Percentiles rank a stretch among this genome's conserved stretches.
Conservation (phyloP, 1,140 invertebrate genomes). For the Drosophila azteca region DNA sequence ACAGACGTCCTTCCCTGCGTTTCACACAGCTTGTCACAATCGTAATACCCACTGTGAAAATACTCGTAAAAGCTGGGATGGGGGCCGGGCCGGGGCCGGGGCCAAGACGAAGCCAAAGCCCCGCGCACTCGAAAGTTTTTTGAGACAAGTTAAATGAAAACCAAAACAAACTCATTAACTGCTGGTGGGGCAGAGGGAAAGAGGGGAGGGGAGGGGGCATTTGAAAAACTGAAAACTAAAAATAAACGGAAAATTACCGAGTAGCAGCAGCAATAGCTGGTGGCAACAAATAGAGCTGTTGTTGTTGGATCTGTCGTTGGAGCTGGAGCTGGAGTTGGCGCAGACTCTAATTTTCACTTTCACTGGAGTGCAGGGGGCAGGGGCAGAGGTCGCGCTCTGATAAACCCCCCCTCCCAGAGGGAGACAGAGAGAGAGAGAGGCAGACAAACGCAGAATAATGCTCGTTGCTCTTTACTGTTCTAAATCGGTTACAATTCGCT, state of each 20-base stretch:
- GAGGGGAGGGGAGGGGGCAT: constrained; percentile 4
- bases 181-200: constrained; percentile 4
- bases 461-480: constrained; percentile 13
- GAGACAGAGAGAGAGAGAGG: background rate
- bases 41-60: constrained; percentile 3
- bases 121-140: no score
- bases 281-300: no score
- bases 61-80: background rate
- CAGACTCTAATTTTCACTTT: constrained; percentile 63
- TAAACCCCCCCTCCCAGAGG: constrained; percentile 18
- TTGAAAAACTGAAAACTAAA: constrained; percentile 13
- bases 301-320: constrained; percentile 8
- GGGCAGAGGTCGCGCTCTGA: constrained; percentile 39
- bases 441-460: constrained; percentile 13
- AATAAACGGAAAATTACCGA: constrained; percentile 67
- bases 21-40: no score
- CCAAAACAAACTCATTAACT: constrained; percentile 62
- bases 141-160: constrained; percentile 68
- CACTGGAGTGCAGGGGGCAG: constrained; percentile 34
- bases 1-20: no score
- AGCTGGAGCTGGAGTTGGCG: background rate
- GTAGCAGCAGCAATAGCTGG: constrained; percentile 37
- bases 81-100: background rate
- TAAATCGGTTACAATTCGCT: constrained; percentile 30
- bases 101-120: no score